Percentiles rank a stretch among this genome's conserved stretches.
Evolutionary conservation across 2,888 invertebrate species (phyloP).

Genomic region (Lithophane semibrunnea): DNA sequence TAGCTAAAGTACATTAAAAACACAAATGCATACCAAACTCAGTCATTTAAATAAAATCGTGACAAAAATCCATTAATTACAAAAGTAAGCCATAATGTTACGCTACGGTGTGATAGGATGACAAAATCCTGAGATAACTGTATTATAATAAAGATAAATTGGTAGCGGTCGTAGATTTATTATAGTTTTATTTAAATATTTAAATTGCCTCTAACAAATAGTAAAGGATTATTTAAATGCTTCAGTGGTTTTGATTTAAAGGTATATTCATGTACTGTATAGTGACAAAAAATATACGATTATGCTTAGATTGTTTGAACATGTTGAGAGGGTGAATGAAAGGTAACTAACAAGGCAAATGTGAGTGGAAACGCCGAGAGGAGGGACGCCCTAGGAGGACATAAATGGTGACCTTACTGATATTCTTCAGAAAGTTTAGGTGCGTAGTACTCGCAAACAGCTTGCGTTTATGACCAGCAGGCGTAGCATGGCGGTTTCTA

Average conservation of each 20-base stretch:
- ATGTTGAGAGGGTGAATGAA: no score
- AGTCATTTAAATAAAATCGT: constrained; percentile 59
- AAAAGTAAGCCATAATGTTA: constrained; percentile 38
- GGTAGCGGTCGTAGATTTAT: constrained; percentile 74
- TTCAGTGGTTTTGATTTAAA: constrained; percentile 9
- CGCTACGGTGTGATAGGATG: constrained; percentile 56
- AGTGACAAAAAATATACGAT: no score
- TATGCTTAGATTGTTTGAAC: no score
- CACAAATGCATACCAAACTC: constrained; percentile 31
- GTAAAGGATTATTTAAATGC: constrained; percentile 52
- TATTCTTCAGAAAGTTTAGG: no score
- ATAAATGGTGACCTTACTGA: no score
- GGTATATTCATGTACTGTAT: neutral
- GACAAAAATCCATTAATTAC: constrained; percentile 60
- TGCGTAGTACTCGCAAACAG: no score
- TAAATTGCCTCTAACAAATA: constrained; percentile 65
- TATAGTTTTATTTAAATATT: constrained; percentile 69
- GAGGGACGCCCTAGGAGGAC: no score
- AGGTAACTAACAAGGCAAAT: no score
- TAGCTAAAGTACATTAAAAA: constrained; percentile 14
- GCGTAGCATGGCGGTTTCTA: no score
- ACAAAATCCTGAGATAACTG: constrained; percentile 64
- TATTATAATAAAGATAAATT: constrained; percentile 78
- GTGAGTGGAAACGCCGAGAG: no score
- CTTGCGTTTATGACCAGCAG: no score